Evolutionary conservation across 2,888 invertebrate genomes (phyloP), one percentile per base, ranked within the genome.

Genomic region (Scelioninae gen. 1): DNA sequence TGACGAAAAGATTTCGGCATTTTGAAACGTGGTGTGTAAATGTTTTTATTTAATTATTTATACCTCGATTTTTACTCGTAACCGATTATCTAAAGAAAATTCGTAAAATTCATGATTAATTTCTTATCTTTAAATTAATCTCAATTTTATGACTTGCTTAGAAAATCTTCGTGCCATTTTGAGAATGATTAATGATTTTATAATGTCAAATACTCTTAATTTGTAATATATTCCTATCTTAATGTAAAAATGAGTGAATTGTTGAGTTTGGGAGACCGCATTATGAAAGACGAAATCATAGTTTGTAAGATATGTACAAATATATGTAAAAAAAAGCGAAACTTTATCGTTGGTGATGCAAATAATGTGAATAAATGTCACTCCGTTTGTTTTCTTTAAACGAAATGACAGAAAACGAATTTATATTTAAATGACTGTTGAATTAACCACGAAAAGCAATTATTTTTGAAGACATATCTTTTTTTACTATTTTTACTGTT

Each of bases 311-410:
- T 66, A 60, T 79, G 78, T 79, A 79, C 38, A 71, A 65, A 72
- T 62, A 56, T 60, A 4, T 79, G 66, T 72, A 79, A 58, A 79
- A 78, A n/a, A 76, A n/a, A n/a, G 45, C 9, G 13, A 10, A 75
- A 65, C 49, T 78, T 58, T 78, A 65, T 65, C 66, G 68, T 60
- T 60, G 77, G 62, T 49, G 45, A 66, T 72, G 66, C 62, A 66
- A 74, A 74, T 80, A 62, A 16, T 80, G 80, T 80, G 80, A 74
- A 80, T 80, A 80, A 55, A 68, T 68, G 62, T 68, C 38, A 66
- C 13, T 66, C 15, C 38, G 68, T 80, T 80, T 65, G 53, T 65
- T 71, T 78, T 11, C 53, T 66, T 79, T 53, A n/a, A 60, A 58
- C 56, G 56, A 72, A 74, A 74, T 47, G 62, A 62, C 45, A 53